phyloP scores from a whole-genome alignment of 1,140 invertebrate genomes.

The Parapsyche elsis region DNA sequence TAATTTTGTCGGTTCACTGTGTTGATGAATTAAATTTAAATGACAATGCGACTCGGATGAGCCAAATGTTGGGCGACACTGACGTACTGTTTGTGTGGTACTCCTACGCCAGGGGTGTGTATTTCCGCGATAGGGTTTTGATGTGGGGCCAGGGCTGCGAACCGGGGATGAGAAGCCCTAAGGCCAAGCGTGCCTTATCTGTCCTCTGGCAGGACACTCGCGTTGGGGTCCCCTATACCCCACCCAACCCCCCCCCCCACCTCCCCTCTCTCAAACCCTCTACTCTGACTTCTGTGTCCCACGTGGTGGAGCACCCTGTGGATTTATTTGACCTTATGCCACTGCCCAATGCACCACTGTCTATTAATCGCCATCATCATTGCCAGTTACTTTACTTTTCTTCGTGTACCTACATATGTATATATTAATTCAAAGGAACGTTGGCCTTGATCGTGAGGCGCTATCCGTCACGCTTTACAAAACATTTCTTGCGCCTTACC shows the following conservation, averaged over 20 bases:
- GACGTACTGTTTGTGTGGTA: background rate
- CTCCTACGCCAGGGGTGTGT: slow-evolving; percentile 6
- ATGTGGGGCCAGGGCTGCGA: background rate
- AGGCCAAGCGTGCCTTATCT: slow-evolving; percentile 49
- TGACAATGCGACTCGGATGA: too few relatives aligned
- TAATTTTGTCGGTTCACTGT: too few relatives aligned
- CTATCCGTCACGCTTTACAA: too few relatives aligned
- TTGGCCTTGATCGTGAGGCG: too few relatives aligned
- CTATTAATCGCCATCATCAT: too few relatives aligned
- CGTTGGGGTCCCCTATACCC: background rate
- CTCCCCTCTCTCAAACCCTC: background rate
- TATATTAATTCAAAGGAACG: too few relatives aligned
- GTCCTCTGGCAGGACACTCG: slow-evolving; percentile 48
- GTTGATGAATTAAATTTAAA: background rate
- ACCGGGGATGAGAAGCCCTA: slow-evolving; percentile 35
- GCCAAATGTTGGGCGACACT: background rate
- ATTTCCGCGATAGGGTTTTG: slow-evolving; percentile 41
- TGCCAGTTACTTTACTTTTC: too few relatives aligned
- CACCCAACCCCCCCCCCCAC: background rate
- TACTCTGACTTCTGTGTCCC: background rate
- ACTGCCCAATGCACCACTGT: too few relatives aligned
- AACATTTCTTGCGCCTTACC: too few relatives aligned
- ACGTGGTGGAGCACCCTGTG: background rate
- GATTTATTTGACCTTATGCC: too few relatives aligned
- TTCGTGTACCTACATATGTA: too few relatives aligned